Evolutionary conservation across 2,113 vertebrate species (phyloP).

Genomic region (Antechinus stuartii): DNA sequence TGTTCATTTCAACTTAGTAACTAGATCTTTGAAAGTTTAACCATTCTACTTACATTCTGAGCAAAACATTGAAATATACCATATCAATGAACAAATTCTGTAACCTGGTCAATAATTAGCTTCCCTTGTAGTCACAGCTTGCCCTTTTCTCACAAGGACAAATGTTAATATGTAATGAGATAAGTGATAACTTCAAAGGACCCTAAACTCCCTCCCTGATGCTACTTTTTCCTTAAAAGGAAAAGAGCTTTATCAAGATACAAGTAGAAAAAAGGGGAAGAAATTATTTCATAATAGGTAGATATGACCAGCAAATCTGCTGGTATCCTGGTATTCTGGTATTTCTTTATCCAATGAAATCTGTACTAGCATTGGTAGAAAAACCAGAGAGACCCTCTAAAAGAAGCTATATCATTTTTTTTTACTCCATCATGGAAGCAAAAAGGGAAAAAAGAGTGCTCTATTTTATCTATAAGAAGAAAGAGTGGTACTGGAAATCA

Average conservation of each 20-base stretch:
- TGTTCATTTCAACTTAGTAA: neutral
- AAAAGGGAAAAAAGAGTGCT: neutral
- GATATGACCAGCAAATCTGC: neutral
- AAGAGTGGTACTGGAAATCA: neutral
- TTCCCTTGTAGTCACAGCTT: slow-evolving; percentile 57
- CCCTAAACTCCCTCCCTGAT: neutral
- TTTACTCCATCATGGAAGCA: neutral
- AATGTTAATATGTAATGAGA: slow-evolving; percentile 80
- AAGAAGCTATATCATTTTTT: neutral
- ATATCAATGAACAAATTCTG: slow-evolving; percentile 74
- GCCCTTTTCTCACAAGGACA: slow-evolving; percentile 72
- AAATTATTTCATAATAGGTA: neutral
- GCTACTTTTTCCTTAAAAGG: neutral
- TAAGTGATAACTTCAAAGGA: neutral
- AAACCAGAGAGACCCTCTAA: neutral
- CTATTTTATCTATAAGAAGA: neutral
- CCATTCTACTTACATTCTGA: slow-evolving; percentile 20
- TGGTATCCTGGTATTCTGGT: no score
- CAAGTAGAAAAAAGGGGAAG: neutral
- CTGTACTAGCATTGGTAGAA: neutral
- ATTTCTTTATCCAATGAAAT: neutral
- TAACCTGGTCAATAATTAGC: slow-evolving; percentile 81
- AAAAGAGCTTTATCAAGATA: neutral
- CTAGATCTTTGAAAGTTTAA: neutral
- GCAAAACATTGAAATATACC: slow-evolving; percentile 70